Base-by-base conservation (phyloP, 2,113 vertebrate species). In the Ardeotis arabs region DNA sequence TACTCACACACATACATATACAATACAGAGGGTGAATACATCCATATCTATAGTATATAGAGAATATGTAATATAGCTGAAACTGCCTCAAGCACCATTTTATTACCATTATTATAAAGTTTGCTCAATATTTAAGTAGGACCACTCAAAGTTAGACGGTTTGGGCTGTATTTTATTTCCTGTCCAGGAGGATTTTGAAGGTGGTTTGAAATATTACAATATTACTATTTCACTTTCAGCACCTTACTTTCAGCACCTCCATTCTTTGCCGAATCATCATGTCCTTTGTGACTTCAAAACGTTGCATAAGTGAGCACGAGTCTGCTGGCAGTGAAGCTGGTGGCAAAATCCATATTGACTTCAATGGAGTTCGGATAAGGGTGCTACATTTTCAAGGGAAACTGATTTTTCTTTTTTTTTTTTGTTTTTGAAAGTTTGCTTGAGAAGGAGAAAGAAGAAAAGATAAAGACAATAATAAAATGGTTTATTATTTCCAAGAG, bases 1-100 rank as follows among this genome's bases (percentile, higher is more conserved):
- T 87, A 93, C 52, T 69, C 69, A 72, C 87, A 79, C 64, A 49
- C 79, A 81, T 72, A 41, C 33, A 80, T 68, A 96, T 91, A 90
- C 39, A 73, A 63, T 59, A 94, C 58, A 95, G 69, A 90, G 41
- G 91, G 89, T 69, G 95, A 90, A 88, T 91, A 95, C 78, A 82
- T 83, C 87, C 86, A 58, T 75, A 49, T 53, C 45, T 55, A 84
- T 93, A 94, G 83, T 49, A 90, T 97, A 97, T 92, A 91, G 89
- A 95, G 94, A 95, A 94, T 96, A 86, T 95, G 96, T 97, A 97
- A 91, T 97, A 98, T 95, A 98, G 98, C 96, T 97, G 97, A 98
- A 98, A 97, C 97, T 78, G 97, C 98, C 96, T 98, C 97, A 96
- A 98, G 98, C 98, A 98, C 98, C 98, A 97, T 96, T 97, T 77